Evolutionary conservation across 2,888 invertebrate species (phyloP), one percentile per base, ranked within the genome.

Genomic region (Cephus pulcher): DNA sequence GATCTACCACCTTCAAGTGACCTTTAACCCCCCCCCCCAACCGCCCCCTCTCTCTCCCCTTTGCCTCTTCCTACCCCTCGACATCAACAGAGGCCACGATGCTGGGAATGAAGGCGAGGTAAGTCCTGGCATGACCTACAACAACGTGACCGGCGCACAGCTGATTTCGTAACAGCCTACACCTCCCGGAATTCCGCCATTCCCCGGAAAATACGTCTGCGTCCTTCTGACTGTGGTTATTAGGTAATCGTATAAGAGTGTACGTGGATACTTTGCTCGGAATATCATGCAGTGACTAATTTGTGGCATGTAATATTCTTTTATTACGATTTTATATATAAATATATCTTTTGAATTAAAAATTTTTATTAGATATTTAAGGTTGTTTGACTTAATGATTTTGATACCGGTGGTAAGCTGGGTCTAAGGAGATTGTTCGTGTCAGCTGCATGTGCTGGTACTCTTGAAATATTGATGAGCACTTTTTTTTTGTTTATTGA

Each of bases 61-160:
- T 78, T 56, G 77, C 15, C 40, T 9, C 34, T 15, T 23, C 56
- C 56, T 56, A 23, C 56, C 23, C 56, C 56, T 56, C 56, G 56
- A 56, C 56, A 9, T 56, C 40, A 23, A 9, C 71, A 71, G 69
- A 30, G 80, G 76, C 75, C 69, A 70, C 74, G 78, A 69, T 73
- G 69, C 77, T 73, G 80, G 40, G 69, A 78, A 77, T 69, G 74
- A 83, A 78, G 74, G 78, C 71, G 80, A 81, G 82, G 80, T 82
- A 76, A 81, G 75, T 56, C 82, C 84, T 82, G 79, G 84, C 88
- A 82, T 86, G 89, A 89, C 89, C 89, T 89, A 88, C 86, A 88
- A 84, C 88, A 88, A 89, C 85, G 81, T 78, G 83, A 84, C 85
- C 82, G 86, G 86, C 86, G 87, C 86, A 85, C 88, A 86, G 87